These are phyloP conservation scores for Philhelius pedissequus DNA, from an alignment of 2,888 invertebrate species.

Conservation along the genomic window DNA sequence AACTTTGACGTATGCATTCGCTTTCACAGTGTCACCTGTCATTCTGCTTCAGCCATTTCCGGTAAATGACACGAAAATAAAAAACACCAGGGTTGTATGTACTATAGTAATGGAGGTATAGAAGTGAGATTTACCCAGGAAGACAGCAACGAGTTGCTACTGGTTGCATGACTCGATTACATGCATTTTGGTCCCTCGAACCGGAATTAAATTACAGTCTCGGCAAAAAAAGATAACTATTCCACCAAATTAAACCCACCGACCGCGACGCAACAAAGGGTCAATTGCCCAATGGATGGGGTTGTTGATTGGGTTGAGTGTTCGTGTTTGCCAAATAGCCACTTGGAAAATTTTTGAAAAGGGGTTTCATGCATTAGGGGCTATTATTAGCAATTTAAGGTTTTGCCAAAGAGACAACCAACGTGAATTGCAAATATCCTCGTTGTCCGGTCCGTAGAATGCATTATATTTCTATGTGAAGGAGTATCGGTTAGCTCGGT, in stretches of 20 bases:
- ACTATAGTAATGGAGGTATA: not conserved
- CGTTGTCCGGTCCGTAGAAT: not conserved
- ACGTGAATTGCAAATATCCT: not conserved
- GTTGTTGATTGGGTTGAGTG: not conserved
- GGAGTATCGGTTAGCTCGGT: not conserved
- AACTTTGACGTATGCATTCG: conserved; percentile 54
- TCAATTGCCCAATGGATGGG: not conserved
- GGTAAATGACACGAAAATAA: conserved; percentile 29
- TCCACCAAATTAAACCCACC: conserved; percentile 50
- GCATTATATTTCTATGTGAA: not conserved
- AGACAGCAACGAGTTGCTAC: not conserved
- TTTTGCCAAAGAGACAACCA: not conserved
- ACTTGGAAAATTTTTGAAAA: conserved; percentile 11
- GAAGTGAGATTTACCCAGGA: not conserved
- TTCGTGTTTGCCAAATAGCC: conserved; percentile 25
- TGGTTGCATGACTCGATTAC: conserved; percentile 59
- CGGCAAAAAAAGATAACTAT: conserved; percentile 33
- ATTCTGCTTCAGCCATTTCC: conserved; percentile 42
- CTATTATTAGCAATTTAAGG: conserved; percentile 29
- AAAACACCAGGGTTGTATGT: conserved; percentile 11
- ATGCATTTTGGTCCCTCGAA: conserved; percentile 42
- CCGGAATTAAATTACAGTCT: conserved; percentile 36
- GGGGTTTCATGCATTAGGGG: conserved; percentile 37
- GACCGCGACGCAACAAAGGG: not conserved
- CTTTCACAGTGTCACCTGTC: conserved; percentile 53